A percentile compares a stretch with the other conserved stretches of the same genome.
These are phyloP conservation scores for Eupleurogrammus muticus DNA, from an alignment of 2,797 vertebrate species.

Conservation along the genomic window DNA sequence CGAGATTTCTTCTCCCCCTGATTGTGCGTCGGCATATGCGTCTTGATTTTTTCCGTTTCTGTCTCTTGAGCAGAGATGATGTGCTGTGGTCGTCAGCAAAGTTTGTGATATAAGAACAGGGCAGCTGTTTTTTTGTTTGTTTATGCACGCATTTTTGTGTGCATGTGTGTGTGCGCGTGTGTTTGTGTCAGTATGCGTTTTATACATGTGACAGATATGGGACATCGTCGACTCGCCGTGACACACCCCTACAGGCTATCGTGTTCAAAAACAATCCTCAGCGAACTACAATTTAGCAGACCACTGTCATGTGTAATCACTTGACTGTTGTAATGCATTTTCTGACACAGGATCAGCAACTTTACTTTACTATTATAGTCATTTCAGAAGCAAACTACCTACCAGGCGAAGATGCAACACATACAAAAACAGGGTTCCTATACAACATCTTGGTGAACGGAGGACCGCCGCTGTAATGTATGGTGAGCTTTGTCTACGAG, in stretches of 20 bases:
- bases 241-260: constrained; percentile 76
- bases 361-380: neutral
- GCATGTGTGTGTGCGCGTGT: constrained; percentile 33
- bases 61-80: constrained; percentile 50
- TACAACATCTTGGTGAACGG: neutral
- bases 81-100: constrained; percentile 71
- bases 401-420: neutral
- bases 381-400: neutral
- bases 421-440: neutral
- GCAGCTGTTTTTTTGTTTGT: constrained; percentile 61
- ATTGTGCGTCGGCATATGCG: constrained; percentile 48
- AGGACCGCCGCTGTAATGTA: constrained; percentile 13
- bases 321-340: constrained; percentile 35
- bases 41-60: constrained; percentile 43
- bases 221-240: constrained; percentile 76
- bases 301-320: constrained; percentile 66
- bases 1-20: constrained; percentile 1
- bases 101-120: constrained; percentile 52
- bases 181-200: constrained; percentile 55
- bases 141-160: constrained; percentile 29
- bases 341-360: constrained; percentile 31
- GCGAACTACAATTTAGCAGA: constrained; percentile 66
- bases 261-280: constrained; percentile 72
- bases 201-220: constrained; percentile 82
- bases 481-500: constrained; percentile 49